Conservation (phyloP, 1,140 invertebrate species). For the Halictus rubicundus region DNA sequence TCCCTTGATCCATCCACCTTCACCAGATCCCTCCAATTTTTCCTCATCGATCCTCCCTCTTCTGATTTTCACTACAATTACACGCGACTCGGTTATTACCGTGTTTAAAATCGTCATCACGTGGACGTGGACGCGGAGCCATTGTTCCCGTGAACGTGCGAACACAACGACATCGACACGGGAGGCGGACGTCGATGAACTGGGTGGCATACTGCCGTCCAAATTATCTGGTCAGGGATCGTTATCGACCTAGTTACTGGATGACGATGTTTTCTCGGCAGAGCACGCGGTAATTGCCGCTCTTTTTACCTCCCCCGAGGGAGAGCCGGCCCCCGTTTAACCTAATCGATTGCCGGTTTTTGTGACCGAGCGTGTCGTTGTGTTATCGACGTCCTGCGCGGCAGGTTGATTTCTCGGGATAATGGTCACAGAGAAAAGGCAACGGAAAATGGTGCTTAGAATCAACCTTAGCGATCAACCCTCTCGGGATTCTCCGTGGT, state of each 20-base stretch:
- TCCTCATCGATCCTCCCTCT: too few species aligned
- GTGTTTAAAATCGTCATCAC: too few species aligned
- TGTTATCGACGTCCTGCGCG: not conserved
- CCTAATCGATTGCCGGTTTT: conserved; percentile 29
- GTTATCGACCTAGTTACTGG: conserved; percentile 44
- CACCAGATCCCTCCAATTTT: too few species aligned
- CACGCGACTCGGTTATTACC: too few species aligned
- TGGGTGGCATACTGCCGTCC: conserved; percentile 42
- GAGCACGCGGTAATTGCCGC: conserved; percentile 49
- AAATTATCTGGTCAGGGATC: conserved; percentile 39
- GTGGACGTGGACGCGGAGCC: too few species aligned
- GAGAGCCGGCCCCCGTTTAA: conserved; percentile 1
- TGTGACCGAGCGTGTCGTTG: not conserved
- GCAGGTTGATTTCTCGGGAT: not conserved
- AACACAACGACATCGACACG: not conserved
- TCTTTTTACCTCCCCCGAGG: conserved; percentile 11
- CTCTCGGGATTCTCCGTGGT: too few species aligned
- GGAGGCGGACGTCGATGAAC: not conserved
- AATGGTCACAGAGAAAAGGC: too few species aligned
- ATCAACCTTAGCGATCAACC: too few species aligned
- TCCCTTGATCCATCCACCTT: too few species aligned
- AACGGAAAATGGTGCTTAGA: too few species aligned
- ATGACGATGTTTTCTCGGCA: conserved; percentile 54
- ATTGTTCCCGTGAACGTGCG: not conserved
- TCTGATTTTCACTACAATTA: too few species aligned